phyloP scores from a whole-genome alignment of 2,113 vertebrate genomes.

The Anser cygnoides region DNA sequence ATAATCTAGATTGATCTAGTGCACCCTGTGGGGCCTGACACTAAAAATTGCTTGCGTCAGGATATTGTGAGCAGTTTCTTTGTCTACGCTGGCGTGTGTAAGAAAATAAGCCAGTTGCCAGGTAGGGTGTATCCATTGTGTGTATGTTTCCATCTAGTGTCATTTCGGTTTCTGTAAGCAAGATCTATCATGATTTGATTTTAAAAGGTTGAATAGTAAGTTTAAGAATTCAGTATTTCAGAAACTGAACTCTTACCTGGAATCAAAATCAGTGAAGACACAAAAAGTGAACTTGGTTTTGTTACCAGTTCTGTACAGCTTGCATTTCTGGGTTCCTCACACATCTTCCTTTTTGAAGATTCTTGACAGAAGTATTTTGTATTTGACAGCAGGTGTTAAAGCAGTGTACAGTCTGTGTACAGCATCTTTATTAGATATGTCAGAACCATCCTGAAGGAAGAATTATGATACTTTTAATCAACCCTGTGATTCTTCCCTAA shows the following conservation, averaged over 20 bases:
- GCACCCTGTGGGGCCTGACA: background rate
- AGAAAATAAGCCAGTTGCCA: background rate
- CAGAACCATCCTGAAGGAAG: background rate
- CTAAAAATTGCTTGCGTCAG: background rate
- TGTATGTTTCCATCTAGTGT: rapidly evolving
- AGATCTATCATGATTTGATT: background rate
- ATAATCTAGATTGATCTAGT: background rate
- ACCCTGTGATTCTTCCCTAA: background rate
- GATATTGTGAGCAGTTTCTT: background rate
- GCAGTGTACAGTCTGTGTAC: background rate
- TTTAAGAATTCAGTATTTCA: background rate
- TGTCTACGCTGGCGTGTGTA: background rate
- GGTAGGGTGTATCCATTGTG: background rate
- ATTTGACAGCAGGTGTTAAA: background rate
- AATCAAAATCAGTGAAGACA: background rate
- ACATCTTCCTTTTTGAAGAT: background rate
- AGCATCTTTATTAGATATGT: background rate
- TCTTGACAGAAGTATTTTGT: background rate
- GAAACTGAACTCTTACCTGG: background rate
- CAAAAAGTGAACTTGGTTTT: background rate
- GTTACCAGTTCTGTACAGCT: background rate
- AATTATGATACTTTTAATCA: background rate
- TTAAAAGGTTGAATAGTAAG: background rate
- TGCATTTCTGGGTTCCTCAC: background rate
- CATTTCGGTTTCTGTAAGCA: background rate